Conservation (phyloP, 2,797 vertebrate genomes). For the Dicrostonyx torquatus region DNA sequence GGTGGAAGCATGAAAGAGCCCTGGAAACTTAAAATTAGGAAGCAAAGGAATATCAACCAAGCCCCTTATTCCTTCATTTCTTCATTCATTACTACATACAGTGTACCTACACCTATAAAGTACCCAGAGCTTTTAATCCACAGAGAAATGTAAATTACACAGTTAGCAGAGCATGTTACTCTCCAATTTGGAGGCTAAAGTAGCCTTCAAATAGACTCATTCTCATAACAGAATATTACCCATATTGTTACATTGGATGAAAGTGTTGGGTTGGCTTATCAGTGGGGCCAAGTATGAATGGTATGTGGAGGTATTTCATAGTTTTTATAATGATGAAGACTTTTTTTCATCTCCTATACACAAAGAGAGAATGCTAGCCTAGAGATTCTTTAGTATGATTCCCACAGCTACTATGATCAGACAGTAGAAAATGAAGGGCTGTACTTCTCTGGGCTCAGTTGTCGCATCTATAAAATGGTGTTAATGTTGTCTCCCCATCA, state of each 20-base stretch:
- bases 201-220: background rate
- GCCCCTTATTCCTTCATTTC: background rate
- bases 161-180: background rate
- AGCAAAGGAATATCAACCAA: background rate
- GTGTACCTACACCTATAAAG: background rate
- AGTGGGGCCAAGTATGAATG: background rate
- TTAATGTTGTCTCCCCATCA: background rate
- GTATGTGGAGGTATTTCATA: background rate
- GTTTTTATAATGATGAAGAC: background rate
- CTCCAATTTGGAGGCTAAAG: background rate
- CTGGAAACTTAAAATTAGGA: conserved; percentile 38
- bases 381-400: background rate
- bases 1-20: background rate
- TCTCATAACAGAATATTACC: background rate
- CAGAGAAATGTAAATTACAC: background rate
- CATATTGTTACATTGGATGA: background rate
- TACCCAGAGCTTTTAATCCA: background rate
- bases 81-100: background rate
- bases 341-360: background rate
- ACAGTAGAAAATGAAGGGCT: background rate
- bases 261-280: background rate
- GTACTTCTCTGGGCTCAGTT: background rate
- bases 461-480: background rate
- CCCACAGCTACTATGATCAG: background rate
- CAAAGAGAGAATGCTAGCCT: background rate